Base-by-base conservation (phyloP, 2,888 invertebrate species). In the Orthosia incerta region DNA sequence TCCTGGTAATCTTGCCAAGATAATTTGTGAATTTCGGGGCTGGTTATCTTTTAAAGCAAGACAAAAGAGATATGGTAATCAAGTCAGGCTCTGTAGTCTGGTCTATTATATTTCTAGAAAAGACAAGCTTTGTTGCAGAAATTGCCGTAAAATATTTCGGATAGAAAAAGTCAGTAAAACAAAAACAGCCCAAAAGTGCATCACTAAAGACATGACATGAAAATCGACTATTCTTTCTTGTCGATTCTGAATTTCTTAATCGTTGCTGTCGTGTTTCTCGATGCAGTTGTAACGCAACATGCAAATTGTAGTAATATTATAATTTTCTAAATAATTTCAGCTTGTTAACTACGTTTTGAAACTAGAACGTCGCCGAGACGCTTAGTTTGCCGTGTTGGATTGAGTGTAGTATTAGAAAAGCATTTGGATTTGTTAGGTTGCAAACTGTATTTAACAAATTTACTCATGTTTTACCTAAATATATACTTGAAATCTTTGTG, bases 241-340 rank as follows among this genome's bases (percentile, higher is more conserved):
- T 56, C 7, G 4, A 26, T 56, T 26, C 5, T 18, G 18, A 31
- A 45, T 60, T 59, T 72, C 59, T 23, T 48, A 55, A 77, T 59
- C n/a, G 26, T 45, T 48, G 18, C 18, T n/a, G n/a, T 60, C 45
- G n/a, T 57, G 60, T 55, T 45, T 64, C 26, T 72, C 18, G 57
- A 15, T 63, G 51, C 62, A 61, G 61, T 56, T 78, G 26, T 39
- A 20, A 45, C n/a, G 4, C 56, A 71, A 65, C 31, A 74, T 76
- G 66, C 71, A 72, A 83, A 74, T 83, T 67, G n/a, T 60, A 39
- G 59, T 72, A 80, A 56, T 68, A 56, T 13, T 65, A 50, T 78
- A 55, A 76, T 80, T 76, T 74, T 62, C 48, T 63, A 18, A 74
- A 62, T 74, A 70, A 77, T 72, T 51, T 67, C 5, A 63, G 64